phyloP scores from a whole-genome alignment of 2,888 invertebrate genomes.

The Gastracanthus pulcherrimus region DNA sequence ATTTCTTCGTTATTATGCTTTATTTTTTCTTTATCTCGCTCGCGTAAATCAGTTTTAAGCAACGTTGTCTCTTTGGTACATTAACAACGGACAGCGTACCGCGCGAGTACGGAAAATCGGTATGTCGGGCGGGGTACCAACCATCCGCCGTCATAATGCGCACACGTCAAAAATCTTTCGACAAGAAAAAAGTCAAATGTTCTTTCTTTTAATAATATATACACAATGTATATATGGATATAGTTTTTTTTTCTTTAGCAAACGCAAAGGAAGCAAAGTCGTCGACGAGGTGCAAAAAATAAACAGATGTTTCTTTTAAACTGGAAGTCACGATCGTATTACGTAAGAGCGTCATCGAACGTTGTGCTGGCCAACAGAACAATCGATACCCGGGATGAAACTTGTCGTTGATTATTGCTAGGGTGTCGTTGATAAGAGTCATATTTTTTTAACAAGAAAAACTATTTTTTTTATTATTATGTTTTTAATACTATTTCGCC shows the following conservation, averaged over 20 bases:
- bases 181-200: constrained; percentile 52
- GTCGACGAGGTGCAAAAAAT: constrained; percentile 5
- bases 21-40: constrained; percentile 37
- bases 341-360: neutral
- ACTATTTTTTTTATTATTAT: neutral
- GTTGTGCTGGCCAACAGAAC: neutral
- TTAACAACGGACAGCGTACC: constrained; percentile 74
- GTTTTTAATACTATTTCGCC: neutral
- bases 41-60: constrained; percentile 58
- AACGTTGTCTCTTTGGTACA: constrained; percentile 76
- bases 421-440: neutral
- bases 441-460: neutral
- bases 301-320: neutral
- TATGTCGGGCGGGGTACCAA: constrained; percentile 62
- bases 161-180: constrained; percentile 54
- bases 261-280: constrained; percentile 43
- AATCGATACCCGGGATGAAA: neutral
- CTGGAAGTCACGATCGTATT: neutral
- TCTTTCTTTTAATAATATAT: constrained; percentile 40
- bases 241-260: constrained; percentile 43
- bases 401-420: neutral
- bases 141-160: constrained; percentile 68
- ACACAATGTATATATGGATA: neutral
- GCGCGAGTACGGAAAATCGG: constrained; percentile 63
- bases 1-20: constrained; percentile 56